Base-by-base conservation (phyloP, 2,113 vertebrate genomes). In the Crypturellus undulatus region DNA sequence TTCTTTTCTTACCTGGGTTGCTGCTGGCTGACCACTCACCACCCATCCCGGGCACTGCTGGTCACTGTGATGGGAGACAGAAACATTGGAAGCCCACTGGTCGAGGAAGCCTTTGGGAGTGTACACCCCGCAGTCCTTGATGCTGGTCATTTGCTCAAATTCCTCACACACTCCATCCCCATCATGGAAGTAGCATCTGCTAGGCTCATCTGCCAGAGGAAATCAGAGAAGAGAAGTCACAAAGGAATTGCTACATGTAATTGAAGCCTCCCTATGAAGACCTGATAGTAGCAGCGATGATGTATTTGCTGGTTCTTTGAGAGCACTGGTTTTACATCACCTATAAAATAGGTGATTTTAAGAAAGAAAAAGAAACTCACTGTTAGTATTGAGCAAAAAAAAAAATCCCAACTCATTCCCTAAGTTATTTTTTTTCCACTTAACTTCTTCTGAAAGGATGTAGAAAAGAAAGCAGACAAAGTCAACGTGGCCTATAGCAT, bases 101-200 rank as follows among this genome's bases (percentile, higher is more conserved):
- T 99, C 99, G 25, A 99, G 97, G 97, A 99, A 99, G 32, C 99
- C 99, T 43, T 97, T 98, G 63, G 99, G 99, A 1, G 99, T 99
- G 96, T 99, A 99, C 73, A 99, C 98, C 0, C 99, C 99, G 42
- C 99, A 99, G 97, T 99, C 99, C 81, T 98, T 98, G 92, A 99
- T 99, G 65, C 99, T 99, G 10, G 98, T 99, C 98, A 99, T 99
- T 72, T 98, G 98, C 94, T 99, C 99, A 93, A 99, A 99, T 91
- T 99, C 99, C 92, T 99, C 99, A 65, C 99, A 99, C 56, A 99
- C 98, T 6, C 99, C 99, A 16, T 99, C 99, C 0, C 99, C 99
- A 0, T 99, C 99, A 0, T 99, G 99, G 97, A 99, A 99, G 93
- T 99, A 99, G 92, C 99, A 99, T 88, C 98, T 98, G 97, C 99